Conservation (phyloP, 2,113 vertebrate species). For the Grallaria varia region DNA sequence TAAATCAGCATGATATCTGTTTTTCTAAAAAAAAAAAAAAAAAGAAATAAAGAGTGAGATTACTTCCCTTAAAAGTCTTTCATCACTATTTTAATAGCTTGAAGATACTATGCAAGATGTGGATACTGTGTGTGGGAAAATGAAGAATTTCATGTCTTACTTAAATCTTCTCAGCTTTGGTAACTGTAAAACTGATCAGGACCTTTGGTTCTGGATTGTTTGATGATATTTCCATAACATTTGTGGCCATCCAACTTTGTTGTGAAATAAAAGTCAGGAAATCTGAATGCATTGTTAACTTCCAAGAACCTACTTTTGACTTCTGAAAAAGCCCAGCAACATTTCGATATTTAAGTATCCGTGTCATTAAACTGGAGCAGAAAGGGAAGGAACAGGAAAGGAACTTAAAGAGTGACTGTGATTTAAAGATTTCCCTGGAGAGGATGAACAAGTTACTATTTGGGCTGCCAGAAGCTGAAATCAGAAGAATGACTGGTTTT, state of each 20-base stretch:
- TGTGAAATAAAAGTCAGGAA: conserved; percentile 62
- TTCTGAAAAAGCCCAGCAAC: conserved; percentile 76
- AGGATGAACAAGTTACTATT: conserved; percentile 54
- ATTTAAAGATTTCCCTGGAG: conserved; percentile 81
- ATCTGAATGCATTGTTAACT: conserved; percentile 61
- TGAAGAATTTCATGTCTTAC: neutral
- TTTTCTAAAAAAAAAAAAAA: neutral
- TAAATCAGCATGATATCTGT: neutral
- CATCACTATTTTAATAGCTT: neutral
- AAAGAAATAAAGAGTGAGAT: neutral
- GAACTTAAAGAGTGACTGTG: conserved; percentile 74
- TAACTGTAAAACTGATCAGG: neutral
- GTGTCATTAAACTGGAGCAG: conserved; percentile 75
- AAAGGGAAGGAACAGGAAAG: conserved; percentile 66
- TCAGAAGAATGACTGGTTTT: conserved; percentile 55
- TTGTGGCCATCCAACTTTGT: conserved; percentile 33
- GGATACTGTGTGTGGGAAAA: neutral
- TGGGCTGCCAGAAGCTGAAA: conserved; percentile 73
- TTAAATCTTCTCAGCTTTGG: neutral
- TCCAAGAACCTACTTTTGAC: conserved; percentile 67
- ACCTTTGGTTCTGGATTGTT: neutral
- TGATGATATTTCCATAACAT: neutral
- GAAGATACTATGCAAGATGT: neutral
- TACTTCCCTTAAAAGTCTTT: neutral
- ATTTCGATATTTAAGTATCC: conserved; percentile 69